Evolutionary conservation across 1,140 invertebrate species (phyloP).

Genomic region (Sinella curviseta): DNA sequence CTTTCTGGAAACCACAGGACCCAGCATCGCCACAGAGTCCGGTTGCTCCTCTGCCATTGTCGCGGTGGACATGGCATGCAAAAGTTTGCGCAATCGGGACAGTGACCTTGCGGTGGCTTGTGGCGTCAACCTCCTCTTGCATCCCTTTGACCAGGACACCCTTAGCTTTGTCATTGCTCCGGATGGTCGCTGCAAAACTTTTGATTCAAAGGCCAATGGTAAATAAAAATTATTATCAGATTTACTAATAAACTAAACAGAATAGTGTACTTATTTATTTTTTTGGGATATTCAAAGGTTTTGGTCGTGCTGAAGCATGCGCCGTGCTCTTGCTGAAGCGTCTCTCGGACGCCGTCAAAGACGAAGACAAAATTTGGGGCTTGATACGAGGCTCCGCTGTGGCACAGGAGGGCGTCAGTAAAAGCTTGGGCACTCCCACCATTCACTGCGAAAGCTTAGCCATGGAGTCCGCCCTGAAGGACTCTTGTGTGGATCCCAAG

Average conservation of each 20-base stretch:
- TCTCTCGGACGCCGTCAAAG: neutral
- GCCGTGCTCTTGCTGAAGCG: neutral
- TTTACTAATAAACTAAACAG: no score
- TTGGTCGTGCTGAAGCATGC: neutral
- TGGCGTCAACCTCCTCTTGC: constrained; percentile 4
- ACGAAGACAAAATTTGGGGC: neutral
- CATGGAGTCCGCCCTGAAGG: neutral
- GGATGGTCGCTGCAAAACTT: no score
- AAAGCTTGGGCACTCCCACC: neutral
- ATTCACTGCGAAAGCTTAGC: neutral
- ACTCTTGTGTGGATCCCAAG: neutral
- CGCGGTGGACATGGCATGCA: neutral
- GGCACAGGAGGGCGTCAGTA: neutral
- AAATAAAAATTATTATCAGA: no score
- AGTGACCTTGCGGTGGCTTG: neutral
- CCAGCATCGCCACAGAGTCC: neutral
- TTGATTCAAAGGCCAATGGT: no score
- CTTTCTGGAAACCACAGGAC: constrained; percentile 9
- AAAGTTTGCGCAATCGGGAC: neutral
- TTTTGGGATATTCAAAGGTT: neutral
- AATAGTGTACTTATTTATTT: neutral
- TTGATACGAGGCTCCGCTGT: neutral
- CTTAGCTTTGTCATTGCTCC: neutral
- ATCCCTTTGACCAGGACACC: neutral
- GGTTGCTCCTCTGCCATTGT: neutral